These are phyloP conservation scores for Sarcophilus harrisii DNA, from an alignment of 2,797 vertebrate genomes.

Conservation along the genomic window DNA sequence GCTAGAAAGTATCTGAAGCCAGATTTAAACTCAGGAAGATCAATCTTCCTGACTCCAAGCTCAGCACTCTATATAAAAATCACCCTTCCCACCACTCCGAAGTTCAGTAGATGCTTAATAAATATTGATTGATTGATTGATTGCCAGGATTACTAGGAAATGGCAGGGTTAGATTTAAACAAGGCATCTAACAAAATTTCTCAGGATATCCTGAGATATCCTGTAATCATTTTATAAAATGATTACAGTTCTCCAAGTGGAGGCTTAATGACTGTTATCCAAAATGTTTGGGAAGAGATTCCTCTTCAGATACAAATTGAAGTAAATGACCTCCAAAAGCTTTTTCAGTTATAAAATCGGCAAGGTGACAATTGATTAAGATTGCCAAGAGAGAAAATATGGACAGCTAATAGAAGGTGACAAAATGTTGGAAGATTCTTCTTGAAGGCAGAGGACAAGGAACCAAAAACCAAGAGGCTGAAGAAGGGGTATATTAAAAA, in stretches of 20 bases:
- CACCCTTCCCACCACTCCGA: too few relatives aligned
- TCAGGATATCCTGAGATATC: not conserved
- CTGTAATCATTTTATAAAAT: too few relatives aligned
- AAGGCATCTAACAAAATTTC: not conserved
- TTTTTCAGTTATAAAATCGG: not conserved
- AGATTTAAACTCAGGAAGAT: not conserved
- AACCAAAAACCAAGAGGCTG: not conserved
- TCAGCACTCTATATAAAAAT: not conserved
- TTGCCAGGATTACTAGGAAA: not conserved
- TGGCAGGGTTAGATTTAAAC: not conserved
- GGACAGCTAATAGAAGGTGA: not conserved
- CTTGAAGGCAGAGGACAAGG: not conserved
- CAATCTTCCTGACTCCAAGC: not conserved
- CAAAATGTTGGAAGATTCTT: not conserved
- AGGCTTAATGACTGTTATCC: not conserved
- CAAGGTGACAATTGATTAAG: not conserved
- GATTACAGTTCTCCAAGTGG: not conserved
- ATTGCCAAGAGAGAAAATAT: not conserved
- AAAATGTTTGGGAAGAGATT: not conserved
- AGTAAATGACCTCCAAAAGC: not conserved
- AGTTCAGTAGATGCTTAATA: not conserved
- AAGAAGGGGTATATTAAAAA: not conserved
- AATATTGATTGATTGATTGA: not conserved
- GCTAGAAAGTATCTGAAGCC: not conserved
- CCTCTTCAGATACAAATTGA: not conserved